Conservation (phyloP, 2,888 invertebrate species). For the Acanthosoma haemorrhoidale region DNA sequence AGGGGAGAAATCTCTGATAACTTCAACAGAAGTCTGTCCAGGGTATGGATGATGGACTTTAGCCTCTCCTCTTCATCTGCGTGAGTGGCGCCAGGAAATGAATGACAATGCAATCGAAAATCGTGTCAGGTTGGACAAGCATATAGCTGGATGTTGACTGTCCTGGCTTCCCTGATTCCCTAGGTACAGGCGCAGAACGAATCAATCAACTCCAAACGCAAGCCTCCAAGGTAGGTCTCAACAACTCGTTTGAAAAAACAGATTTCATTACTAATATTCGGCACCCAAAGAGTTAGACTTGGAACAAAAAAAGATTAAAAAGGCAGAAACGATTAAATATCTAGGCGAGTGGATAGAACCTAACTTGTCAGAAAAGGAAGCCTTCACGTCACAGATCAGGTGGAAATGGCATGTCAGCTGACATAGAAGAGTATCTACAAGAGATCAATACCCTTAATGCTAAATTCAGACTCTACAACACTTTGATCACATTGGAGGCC, state of each 20-base stretch:
- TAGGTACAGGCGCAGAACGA: no score
- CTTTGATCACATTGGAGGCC: background rate
- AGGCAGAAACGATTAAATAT: background rate
- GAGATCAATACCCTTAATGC: background rate
- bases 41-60: no score
- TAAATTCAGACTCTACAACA: background rate
- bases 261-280: background rate
- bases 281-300: background rate
- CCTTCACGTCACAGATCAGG: background rate
- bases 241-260: background rate
- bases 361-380: background rate
- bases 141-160: no score
- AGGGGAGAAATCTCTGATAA: no score
- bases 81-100: no score
- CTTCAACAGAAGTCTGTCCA: no score
- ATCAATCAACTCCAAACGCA: no score
- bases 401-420: background rate
- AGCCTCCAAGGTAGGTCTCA: no score
- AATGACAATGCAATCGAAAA: no score
- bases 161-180: no score
- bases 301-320: background rate
- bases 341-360: background rate
- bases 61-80: no score
- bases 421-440: background rate
- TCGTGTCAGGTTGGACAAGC: no score